A percentile compares a stretch with the other conserved stretches of the same genome.
Evolutionary conservation across 2,113 vertebrate species (phyloP).

Genomic region (Taxidea taxus): DNA sequence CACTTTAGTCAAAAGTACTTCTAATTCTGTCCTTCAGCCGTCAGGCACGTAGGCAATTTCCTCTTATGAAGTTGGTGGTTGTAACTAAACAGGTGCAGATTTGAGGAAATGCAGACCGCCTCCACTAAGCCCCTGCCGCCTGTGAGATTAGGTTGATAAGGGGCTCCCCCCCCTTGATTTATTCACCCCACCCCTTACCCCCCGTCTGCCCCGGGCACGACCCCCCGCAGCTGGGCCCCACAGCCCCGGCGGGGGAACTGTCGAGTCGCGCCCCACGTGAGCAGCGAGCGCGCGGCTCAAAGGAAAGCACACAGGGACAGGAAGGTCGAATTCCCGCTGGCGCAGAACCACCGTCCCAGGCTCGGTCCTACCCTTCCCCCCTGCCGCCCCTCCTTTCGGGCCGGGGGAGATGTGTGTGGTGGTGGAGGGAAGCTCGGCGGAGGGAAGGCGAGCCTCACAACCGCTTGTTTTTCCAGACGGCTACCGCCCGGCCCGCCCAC

Average conservation of each 20-base stretch:
- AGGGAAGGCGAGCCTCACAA: neutral
- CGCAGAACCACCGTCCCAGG: neutral
- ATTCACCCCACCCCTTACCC: neutral
- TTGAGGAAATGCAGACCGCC: slow-evolving; percentile 68
- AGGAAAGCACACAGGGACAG: neutral
- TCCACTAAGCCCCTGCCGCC: neutral
- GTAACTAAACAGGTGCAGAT: slow-evolving; percentile 81
- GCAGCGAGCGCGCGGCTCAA: rapidly evolving
- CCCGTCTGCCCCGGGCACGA: neutral
- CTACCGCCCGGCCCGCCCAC: slow-evolving; percentile 47
- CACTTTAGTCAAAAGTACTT: slow-evolving; percentile 71
- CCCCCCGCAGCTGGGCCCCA: neutral
- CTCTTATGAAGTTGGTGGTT: slow-evolving; percentile 74
- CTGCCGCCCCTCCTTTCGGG: neutral
- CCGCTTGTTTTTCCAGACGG: too few relatives aligned
- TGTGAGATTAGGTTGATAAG: neutral
- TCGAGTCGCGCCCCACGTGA: neutral
- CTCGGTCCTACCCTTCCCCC: neutral
- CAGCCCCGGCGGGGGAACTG: neutral
- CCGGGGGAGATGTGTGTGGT: too few relatives aligned
- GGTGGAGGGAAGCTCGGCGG: too few relatives aligned
- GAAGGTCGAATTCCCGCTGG: neutral
- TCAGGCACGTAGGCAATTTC: slow-evolving; percentile 82
- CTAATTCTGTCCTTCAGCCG: slow-evolving; percentile 78
- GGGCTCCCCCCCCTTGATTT: neutral